Conservation (phyloP, 2,888 invertebrate genomes). For the Sabatieria punctata region DNA sequence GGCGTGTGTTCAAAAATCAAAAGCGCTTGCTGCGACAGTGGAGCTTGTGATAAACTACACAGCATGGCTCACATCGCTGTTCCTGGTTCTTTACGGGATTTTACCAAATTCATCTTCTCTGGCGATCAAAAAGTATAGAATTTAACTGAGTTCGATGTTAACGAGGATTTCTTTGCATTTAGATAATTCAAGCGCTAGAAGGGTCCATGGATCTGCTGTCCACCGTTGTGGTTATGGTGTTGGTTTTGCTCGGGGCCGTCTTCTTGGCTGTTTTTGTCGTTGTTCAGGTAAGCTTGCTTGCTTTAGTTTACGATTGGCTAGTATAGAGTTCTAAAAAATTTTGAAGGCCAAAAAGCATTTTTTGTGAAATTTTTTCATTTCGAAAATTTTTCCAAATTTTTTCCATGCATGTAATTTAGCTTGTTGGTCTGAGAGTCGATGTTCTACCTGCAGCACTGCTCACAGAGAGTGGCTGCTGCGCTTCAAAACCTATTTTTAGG, state of each 20-base stretch:
- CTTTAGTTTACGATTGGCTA: too few relatives aligned
- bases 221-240: constrained; percentile 25
- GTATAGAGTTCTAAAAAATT: too few relatives aligned
- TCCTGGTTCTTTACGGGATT: constrained; percentile 8
- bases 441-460: too few relatives aligned
- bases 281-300: constrained; percentile 15
- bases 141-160: too few relatives aligned
- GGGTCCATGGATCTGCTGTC: constrained; percentile 25
- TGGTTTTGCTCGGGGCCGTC: constrained; percentile 19
- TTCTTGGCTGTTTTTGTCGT: constrained; percentile 20
- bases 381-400: too few relatives aligned
- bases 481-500: too few relatives aligned
- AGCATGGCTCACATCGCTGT: constrained; percentile 1
- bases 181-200: constrained; percentile 15
- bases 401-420: too few relatives aligned
- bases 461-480: too few relatives aligned
- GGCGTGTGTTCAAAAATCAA: too few relatives aligned
- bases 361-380: too few relatives aligned
- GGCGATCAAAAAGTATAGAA: constrained; percentile 10
- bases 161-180: constrained; percentile 7
- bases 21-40: neutral
- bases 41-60: neutral
- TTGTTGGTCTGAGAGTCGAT: too few relatives aligned
- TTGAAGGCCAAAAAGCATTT: too few relatives aligned
- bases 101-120: constrained; percentile 5